Evolutionary conservation across 92 coral and sea anemone species (phyloP).

Genomic region (Galaxea fascicularis): DNA sequence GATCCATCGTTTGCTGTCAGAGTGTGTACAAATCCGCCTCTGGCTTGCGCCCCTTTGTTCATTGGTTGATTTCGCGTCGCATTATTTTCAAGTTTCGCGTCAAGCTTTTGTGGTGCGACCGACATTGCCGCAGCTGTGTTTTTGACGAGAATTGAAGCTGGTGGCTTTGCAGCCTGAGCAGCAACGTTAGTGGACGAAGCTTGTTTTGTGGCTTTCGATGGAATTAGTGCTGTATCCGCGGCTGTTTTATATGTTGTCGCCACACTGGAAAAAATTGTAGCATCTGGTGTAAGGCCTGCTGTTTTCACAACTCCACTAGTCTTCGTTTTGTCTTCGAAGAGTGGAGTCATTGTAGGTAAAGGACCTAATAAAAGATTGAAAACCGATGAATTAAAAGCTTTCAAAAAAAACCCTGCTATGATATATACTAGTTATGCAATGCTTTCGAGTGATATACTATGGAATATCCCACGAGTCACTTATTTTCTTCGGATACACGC

Average conservation of each 20-base stretch:
- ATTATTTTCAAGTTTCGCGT: slow-evolving; percentile 15
- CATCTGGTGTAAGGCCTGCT: not conserved
- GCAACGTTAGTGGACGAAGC: not conserved
- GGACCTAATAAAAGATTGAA: slow-evolving; percentile 18
- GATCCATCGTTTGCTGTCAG: slow-evolving; percentile 85
- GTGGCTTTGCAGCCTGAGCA: not conserved
- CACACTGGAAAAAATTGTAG: not conserved
- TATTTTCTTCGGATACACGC: too few relatives aligned
- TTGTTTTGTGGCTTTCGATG: slow-evolving; percentile 1
- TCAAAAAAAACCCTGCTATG: not conserved
- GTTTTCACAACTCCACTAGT: not conserved
- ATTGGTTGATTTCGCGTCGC: slow-evolving; percentile 10
- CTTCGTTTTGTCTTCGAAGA: slow-evolving; percentile 2
- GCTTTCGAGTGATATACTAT: too few relatives aligned
- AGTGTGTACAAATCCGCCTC: slow-evolving; percentile 82
- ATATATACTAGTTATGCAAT: too few relatives aligned
- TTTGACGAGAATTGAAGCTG: slow-evolving; percentile 10
- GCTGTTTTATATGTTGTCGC: not conserved
- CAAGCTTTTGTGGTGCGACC: not conserved
- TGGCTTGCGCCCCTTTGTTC: slow-evolving; percentile 21
- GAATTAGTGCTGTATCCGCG: not conserved
- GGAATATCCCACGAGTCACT: too few relatives aligned
- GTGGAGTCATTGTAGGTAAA: slow-evolving; percentile 25
- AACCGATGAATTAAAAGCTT: too few relatives aligned
- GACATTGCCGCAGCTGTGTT: not conserved